Percentiles rank a stretch among this genome's conserved stretches.
phyloP scores from a whole-genome alignment of 2,888 invertebrate genomes.

The Amphiduros pacificus region DNA sequence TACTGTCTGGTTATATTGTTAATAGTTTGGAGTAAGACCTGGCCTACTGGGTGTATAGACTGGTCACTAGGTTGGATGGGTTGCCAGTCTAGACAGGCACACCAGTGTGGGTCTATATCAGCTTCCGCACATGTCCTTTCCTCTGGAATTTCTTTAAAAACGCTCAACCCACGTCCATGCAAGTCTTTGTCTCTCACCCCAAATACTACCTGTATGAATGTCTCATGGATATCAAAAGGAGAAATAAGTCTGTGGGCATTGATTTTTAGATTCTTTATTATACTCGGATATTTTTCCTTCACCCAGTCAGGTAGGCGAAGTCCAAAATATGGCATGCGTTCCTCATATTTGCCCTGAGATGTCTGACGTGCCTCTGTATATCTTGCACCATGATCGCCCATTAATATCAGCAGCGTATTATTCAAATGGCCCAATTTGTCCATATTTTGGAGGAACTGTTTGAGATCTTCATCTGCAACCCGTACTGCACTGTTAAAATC shows the following conservation, averaged over 20 bases:
- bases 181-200: constrained; percentile 24
- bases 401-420: constrained; percentile 80
- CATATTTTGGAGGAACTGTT: constrained; percentile 65
- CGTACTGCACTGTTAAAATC: constrained; percentile 78
- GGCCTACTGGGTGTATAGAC: constrained; percentile 58
- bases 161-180: constrained; percentile 45
- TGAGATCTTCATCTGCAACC: constrained; percentile 72
- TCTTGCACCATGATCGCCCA: constrained; percentile 88
- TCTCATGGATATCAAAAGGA: constrained; percentile 87
- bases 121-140: constrained; percentile 84
- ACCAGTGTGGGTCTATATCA: constrained; percentile 93
- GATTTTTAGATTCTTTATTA: constrained; percentile 64
- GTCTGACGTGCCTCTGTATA: constrained; percentile 82
- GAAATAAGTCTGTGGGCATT: constrained; percentile 77
- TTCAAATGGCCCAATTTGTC: constrained; percentile 68
- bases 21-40: constrained; percentile 14
- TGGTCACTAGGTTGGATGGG: constrained; percentile 64
- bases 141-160: constrained; percentile 62
- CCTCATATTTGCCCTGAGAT: constrained; percentile 87
- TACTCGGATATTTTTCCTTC: constrained; percentile 66
- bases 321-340: constrained; percentile 84
- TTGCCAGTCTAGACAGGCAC: constrained; percentile 87
- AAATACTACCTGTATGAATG: constrained; percentile 72
- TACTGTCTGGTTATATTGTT: constrained; percentile 19
- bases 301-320: constrained; percentile 76